These are phyloP conservation scores for Xylocampa areola DNA, from an alignment of 2,888 invertebrate genomes.

Conservation along the genomic window DNA sequence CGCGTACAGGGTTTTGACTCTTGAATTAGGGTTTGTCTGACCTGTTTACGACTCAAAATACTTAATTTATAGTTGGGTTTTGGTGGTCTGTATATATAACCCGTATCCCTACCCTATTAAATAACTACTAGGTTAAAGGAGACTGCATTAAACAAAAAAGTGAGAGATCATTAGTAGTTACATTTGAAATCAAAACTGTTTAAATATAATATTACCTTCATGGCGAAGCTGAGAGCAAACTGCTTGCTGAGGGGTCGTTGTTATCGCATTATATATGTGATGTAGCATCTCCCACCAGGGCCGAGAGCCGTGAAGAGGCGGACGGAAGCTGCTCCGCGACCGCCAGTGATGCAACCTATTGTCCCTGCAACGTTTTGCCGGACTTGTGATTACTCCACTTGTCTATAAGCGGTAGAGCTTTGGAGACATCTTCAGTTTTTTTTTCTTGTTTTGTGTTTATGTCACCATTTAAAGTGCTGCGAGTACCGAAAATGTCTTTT, in stretches of 20 bases:
- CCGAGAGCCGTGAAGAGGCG: conserved; percentile 76
- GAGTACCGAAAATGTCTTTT: not conserved
- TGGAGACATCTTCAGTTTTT: conserved; percentile 4
- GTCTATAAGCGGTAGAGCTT: conserved; percentile 30
- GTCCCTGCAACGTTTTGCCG: conserved; percentile 70
- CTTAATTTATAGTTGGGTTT: too few relatives aligned
- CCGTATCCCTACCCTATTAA: too few relatives aligned
- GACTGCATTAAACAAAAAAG: too few relatives aligned
- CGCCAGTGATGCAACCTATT: conserved; percentile 80
- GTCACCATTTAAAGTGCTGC: not conserved
- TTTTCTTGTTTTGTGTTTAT: not conserved
- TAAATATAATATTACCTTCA: conserved; percentile 79
- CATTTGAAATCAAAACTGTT: conserved; percentile 13
- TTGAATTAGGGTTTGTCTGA: too few relatives aligned
- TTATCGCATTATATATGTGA: conserved; percentile 82
- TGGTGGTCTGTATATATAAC: too few relatives aligned
- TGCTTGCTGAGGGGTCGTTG: conserved; percentile 80
- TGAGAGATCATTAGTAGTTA: too few relatives aligned
- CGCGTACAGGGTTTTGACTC: too few relatives aligned
- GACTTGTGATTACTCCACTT: conserved; percentile 33
- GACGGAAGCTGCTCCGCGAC: conserved; percentile 82
- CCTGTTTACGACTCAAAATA: too few relatives aligned
- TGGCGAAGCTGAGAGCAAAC: conserved; percentile 83
- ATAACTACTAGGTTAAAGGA: too few relatives aligned
- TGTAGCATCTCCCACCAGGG: conserved; percentile 79